A percentile compares a stretch with the other conserved stretches of the same genome.
Evolutionary conservation across 2,888 invertebrate genomes (phyloP).

Genomic region (Andrena flavipes): DNA sequence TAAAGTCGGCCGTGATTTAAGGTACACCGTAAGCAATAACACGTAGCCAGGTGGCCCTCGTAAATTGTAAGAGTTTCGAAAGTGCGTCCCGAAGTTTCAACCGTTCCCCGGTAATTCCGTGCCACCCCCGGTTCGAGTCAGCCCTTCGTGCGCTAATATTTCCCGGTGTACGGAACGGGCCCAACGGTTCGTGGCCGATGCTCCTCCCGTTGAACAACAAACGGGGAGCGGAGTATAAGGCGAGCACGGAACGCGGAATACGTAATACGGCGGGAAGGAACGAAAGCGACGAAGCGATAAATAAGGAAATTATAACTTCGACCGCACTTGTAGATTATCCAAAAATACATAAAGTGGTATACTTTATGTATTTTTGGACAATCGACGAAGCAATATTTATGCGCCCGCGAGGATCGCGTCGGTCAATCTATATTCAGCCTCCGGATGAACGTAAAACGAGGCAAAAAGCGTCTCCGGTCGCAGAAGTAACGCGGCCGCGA

Average conservation of each 20-base stretch:
- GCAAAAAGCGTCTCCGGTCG: conserved; percentile 1
- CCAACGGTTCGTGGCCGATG: neutral
- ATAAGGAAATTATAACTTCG: too few species aligned
- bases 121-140: neutral
- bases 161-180: conserved; percentile 8
- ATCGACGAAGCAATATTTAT: conserved; percentile 14
- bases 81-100: conserved; percentile 57
- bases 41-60: conserved; percentile 57
- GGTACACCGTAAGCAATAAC: conserved; percentile 55
- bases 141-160: conserved; percentile 13
- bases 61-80: conserved; percentile 55
- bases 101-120: conserved; percentile 27
- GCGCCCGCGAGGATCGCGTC: neutral
- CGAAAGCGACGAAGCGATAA: neutral
- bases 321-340: too few species aligned
- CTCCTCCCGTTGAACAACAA: conserved; percentile 18
- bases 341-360: too few species aligned
- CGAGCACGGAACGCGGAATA: neutral
- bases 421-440: conserved; percentile 24
- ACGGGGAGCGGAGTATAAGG: neutral
- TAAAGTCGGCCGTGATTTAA: conserved; percentile 52
- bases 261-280: neutral
- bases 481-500: conserved; percentile 30
- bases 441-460: neutral
- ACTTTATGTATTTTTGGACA: too few species aligned